Conservation (phyloP, 2,113 vertebrate species). For the Calidris pugnax region DNA sequence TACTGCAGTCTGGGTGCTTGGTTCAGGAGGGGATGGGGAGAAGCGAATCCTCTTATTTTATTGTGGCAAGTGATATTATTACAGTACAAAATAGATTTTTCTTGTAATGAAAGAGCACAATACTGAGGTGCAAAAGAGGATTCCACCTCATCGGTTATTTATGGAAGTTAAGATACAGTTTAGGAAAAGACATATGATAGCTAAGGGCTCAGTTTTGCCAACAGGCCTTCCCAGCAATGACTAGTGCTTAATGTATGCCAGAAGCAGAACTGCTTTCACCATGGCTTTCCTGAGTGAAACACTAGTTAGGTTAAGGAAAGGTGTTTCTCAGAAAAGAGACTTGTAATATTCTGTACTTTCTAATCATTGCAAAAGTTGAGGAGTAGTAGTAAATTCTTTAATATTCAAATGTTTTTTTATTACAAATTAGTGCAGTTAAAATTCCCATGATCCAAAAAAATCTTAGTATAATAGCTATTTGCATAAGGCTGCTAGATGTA, state of each 20-base stretch:
- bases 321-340: neutral
- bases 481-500: neutral
- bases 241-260: neutral
- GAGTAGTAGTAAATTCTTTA: neutral
- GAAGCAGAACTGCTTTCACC: neutral
- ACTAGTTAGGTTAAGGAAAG: neutral
- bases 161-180: neutral
- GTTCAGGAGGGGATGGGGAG: neutral
- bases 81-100: neutral
- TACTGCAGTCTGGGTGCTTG: neutral
- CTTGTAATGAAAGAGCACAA: neutral
- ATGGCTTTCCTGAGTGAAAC: neutral
- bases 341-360: neutral
- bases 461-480: neutral
- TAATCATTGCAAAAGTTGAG: neutral
- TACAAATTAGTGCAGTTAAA: neutral
- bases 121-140: neutral
- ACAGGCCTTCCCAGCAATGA: neutral
- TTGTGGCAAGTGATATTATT: neutral
- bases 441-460: neutral
- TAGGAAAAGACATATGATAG: neutral
- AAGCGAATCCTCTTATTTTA: neutral
- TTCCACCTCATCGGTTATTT: conserved; percentile 13
- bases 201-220: neutral
- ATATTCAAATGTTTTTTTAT: neutral